Conservation (phyloP, 2,113 vertebrate species). For the Neolamprologus tretocephalus region DNA sequence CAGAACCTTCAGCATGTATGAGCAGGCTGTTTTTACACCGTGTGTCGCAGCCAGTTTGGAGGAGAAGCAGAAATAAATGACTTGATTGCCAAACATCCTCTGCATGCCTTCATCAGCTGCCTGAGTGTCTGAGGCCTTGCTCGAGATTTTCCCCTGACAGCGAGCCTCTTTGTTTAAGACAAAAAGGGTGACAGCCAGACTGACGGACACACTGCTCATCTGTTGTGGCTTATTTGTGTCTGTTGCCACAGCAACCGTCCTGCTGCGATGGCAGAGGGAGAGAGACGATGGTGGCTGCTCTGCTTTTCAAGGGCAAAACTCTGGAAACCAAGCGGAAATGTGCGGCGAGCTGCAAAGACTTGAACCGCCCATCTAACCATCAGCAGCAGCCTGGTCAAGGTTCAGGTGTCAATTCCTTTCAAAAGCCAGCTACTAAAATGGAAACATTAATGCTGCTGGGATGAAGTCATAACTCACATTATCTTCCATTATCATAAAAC, state of each 20-base stretch:
- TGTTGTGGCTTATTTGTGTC: constrained; percentile 71
- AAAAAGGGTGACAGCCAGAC: constrained; percentile 3
- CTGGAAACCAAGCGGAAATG: background rate
- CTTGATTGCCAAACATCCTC: background rate
- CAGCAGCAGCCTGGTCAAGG: background rate
- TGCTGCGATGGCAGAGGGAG: constrained; percentile 7
- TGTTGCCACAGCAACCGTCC: constrained; percentile 51
- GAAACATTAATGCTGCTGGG: background rate
- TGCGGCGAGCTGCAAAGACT: constrained; percentile 19
- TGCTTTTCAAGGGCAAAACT: background rate
- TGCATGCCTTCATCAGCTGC: background rate
- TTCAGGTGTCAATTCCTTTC: background rate
- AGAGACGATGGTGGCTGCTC: background rate
- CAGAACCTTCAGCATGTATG: background rate
- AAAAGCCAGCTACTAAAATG: background rate
- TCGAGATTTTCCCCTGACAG: constrained; percentile 21
- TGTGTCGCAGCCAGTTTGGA: background rate
- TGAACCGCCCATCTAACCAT: background rate
- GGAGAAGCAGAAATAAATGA: background rate
- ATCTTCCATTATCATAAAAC: background rate
- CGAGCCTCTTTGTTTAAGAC: constrained; percentile 40
- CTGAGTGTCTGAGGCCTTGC: background rate
- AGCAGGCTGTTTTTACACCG: background rate
- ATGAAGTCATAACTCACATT: background rate
- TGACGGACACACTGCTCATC: background rate